phyloP scores from a whole-genome alignment of 2,113 vertebrate species.

The Otolemur garnettii region DNA sequence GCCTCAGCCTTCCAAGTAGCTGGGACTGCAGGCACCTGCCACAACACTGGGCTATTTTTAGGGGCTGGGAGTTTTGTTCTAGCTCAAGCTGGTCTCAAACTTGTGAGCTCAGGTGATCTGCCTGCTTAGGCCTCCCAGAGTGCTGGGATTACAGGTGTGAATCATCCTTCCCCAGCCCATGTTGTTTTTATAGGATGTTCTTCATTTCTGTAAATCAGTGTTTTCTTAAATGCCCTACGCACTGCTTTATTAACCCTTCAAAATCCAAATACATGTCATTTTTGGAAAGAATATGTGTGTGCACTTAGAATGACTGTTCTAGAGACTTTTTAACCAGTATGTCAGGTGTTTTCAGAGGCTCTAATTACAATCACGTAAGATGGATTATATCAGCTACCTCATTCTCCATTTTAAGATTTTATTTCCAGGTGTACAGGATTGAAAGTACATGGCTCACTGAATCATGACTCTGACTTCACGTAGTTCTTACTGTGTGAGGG shows the following conservation, averaged over 20 bases:
- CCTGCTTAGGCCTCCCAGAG: too few species aligned
- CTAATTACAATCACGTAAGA: not conserved
- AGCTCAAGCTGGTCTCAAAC: too few species aligned
- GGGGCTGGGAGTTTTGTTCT: too few species aligned
- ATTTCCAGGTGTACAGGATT: not conserved
- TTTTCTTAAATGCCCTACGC: not conserved
- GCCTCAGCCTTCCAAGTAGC: too few species aligned
- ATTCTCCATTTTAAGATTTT: not conserved
- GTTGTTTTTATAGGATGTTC: not conserved
- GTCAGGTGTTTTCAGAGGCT: not conserved
- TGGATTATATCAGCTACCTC: not conserved
- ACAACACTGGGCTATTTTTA: too few species aligned
- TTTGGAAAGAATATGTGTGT: not conserved
- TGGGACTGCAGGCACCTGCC: too few species aligned
- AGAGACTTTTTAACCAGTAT: not conserved
- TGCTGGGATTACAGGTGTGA: too few species aligned
- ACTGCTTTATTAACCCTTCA: constrained; percentile 2
- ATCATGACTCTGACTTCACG: not conserved
- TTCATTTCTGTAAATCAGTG: not conserved
- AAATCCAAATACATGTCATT: not conserved
- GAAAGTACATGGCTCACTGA: not conserved
- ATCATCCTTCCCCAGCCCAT: not conserved
- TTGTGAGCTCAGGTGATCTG: too few species aligned
- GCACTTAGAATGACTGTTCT: not conserved
- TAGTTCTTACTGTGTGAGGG: not conserved